Conservation (phyloP, 2,797 vertebrate genomes). For the Serranus cabrilla region DNA sequence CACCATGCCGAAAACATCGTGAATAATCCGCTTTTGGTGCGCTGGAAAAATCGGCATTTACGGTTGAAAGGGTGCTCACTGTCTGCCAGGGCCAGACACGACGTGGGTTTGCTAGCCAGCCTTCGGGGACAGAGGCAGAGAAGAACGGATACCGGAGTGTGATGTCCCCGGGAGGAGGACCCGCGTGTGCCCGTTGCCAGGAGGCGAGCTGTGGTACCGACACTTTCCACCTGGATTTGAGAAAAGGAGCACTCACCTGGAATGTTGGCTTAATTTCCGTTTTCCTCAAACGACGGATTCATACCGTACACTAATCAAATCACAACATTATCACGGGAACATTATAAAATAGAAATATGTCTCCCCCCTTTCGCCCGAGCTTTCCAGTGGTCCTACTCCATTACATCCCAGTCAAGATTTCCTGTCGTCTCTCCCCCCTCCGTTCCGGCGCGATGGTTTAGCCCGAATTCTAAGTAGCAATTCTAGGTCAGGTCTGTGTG, state of each 20-base stretch:
- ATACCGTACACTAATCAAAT: slow-evolving; percentile 66
- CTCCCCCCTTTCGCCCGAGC: slow-evolving; percentile 80
- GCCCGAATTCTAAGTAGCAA: slow-evolving; percentile 88
- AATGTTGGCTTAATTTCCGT: slow-evolving; percentile 52
- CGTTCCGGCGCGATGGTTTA: slow-evolving; percentile 78
- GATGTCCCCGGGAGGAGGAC: slow-evolving; percentile 86
- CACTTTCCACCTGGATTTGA: slow-evolving; percentile 72
- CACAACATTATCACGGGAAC: slow-evolving; percentile 82
- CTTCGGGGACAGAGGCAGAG: slow-evolving; percentile 82
- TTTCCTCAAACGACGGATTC: slow-evolving; percentile 53
- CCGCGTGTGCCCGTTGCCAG: slow-evolving; percentile 86
- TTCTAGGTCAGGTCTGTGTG: slow-evolving; percentile 90
- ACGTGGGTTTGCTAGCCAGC: slow-evolving; percentile 78
- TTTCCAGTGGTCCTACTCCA: slow-evolving; percentile 86
- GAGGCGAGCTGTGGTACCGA: slow-evolving; percentile 78
- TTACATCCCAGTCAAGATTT: slow-evolving; percentile 86
- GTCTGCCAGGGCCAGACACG: slow-evolving; percentile 80
- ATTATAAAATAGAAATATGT: slow-evolving; percentile 82
- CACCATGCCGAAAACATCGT: slow-evolving; percentile 79
- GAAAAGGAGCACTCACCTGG: slow-evolving; percentile 77
- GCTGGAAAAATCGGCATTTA: slow-evolving; percentile 59
- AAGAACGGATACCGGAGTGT: slow-evolving; percentile 85
- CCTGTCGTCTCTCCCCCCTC: slow-evolving; percentile 74
- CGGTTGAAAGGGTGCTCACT: slow-evolving; percentile 60
- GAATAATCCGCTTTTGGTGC: slow-evolving; percentile 80